Evolutionary conservation across 2,113 vertebrate genomes (phyloP).

Genomic region (Smithornis capensis): DNA sequence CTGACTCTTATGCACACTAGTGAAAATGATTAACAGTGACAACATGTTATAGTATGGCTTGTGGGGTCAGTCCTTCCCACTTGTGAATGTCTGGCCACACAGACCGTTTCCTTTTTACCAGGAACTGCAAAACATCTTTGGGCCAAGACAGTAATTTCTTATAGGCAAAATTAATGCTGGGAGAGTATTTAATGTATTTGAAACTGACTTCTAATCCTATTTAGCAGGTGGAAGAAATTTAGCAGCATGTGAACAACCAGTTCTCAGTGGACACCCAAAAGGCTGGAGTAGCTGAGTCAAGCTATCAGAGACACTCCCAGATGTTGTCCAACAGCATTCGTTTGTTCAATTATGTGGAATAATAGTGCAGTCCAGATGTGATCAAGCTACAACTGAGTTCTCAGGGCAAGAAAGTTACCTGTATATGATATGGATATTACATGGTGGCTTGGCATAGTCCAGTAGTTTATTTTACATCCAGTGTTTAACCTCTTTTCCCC

Average conservation of each 20-base stretch:
- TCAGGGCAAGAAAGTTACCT: background rate
- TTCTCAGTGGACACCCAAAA: background rate
- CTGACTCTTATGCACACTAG: background rate
- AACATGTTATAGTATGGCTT: background rate
- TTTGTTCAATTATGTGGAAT: background rate
- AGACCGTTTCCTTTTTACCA: background rate
- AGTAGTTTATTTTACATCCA: slow-evolving; percentile 54
- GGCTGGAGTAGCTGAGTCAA: slow-evolving; percentile 4
- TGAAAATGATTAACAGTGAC: background rate
- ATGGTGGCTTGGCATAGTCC: background rate
- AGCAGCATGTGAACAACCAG: background rate
- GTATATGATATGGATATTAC: slow-evolving; percentile 12
- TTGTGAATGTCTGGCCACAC: background rate
- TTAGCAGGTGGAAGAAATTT: slow-evolving; percentile 25
- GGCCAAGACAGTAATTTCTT: background rate
- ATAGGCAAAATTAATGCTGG: background rate
- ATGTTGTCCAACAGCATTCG: slow-evolving; percentile 15
- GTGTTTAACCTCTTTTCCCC: slow-evolving; percentile 64
- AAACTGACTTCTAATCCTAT: slow-evolving; percentile 8
- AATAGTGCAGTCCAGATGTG: slow-evolving; percentile 11
- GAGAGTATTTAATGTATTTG: slow-evolving; percentile 4
- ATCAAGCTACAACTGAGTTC: background rate
- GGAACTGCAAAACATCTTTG: background rate
- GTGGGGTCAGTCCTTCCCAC: background rate
- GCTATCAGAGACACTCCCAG: background rate